Base-by-base conservation (phyloP, 2,888 invertebrate species). In the Ischnura elegans region DNA sequence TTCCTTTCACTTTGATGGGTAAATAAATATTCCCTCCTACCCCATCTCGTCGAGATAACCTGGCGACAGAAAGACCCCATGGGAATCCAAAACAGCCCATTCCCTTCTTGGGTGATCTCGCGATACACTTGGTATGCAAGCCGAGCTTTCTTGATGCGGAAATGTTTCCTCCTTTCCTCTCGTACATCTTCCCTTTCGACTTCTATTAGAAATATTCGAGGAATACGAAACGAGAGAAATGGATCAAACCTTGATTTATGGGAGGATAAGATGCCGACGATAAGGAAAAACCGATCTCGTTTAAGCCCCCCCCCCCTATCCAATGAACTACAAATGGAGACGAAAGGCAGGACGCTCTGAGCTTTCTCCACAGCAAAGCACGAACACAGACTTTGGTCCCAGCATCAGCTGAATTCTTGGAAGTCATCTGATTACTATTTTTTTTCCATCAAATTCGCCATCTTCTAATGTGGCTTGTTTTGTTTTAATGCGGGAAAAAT, bases 61-160 rank as follows among this genome's bases (percentile, higher is more conserved):
- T n/a, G 19, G 16, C 51, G 51, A 10, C 0, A 51, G 51, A 51
- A 51, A 51, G 19, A 90, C n/a, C 25, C 43, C 42, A 61, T n/a
- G 90, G 90, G 8, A 66, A 66, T 90, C 43, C 61, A 90, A 42
- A 61, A 42, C 90, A 42, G 42, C 25, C 66, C 25, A 42, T 61
- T 90, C 25, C 61, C 13, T 55, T n/a, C 21, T 19, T 21, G 90
- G 47, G 10, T n/a, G 42, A 42, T 90, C 43, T 90, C 43, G 42
- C 10, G 36, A n/a, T 29, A 61, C 8, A 55, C 42, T 87, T 87
- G 25, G 87, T 55, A 87, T 87, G 42, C 87, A 6, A 25, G 87
- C 55, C 61, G 61, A 25, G 8, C 13, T 45, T 16, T 46, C n/a
- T 46, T 13, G 43, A 86, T 61, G n/a, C 51, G 36, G 43, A 66